Evolutionary conservation across 2,113 vertebrate species (phyloP), one percentile per base, ranked within the genome.

Genomic region (Grammomys dolichurus): DNA sequence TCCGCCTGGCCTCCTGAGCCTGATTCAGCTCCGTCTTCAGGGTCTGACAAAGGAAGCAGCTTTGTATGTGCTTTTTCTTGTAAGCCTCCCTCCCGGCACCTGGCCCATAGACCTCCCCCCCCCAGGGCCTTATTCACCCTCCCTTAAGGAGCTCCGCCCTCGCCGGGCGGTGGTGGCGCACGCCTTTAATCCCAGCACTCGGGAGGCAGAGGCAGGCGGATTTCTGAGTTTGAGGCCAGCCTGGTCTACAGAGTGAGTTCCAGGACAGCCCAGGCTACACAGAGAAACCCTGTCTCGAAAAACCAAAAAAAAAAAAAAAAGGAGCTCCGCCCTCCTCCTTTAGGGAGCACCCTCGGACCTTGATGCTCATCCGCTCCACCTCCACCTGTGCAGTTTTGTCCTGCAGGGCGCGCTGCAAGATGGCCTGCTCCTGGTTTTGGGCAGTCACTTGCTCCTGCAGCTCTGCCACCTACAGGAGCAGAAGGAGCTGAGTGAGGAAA

Each of bases 351-450:
- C 65, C 76, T 36, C 98, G 97, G 92, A 99, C 99, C 99, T 99
- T 98, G 92, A 98, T 98, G 20, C 98, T 97, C 51, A 99, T 96
- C 90, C 98, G 98, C 97, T 99, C 99, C 97, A 99, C 98, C 91
- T 99, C 98, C 72, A 99, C 98, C 98, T 99, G 98, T 1, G 99
- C 99, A 0, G 98, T 97, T 95, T 97, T 98, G 98, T 99, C 99
- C 86, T 99, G 98, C 20, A 99, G 97, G 86, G 98, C 98, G 93
- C 98, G 99, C 77, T 98, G 98, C 89, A 99, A 97, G 72, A 99
- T 92, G 60, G 90, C 97, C 36, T 97, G 96, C 75, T 98, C 97
- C 72, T 98, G 98, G 95, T 98, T 98, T 97, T 98, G 98, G 85
- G 73, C 31, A 1, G 73, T 80, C 9, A 97, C 51, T 58, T 94